Percentiles rank a stretch among this genome's conserved stretches.
Evolutionary conservation across 2,113 vertebrate genomes (phyloP).

Genomic region (Aegotheles bennettii): DNA sequence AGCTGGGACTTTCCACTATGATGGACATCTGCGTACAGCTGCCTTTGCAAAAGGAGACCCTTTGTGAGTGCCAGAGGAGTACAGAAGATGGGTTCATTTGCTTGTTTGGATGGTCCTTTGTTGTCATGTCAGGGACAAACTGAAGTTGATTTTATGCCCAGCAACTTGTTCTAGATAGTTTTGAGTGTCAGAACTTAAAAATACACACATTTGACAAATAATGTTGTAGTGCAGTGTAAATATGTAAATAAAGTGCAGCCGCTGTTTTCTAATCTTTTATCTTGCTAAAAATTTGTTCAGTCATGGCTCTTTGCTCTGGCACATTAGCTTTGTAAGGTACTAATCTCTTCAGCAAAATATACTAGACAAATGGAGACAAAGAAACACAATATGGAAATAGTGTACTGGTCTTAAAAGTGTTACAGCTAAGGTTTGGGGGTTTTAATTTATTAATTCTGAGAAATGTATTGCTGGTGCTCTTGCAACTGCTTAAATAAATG

Average conservation of each 20-base stretch:
- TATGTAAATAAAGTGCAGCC: not conserved
- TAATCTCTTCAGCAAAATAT: not conserved
- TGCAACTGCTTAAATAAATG: constrained; percentile 17
- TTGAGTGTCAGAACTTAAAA: not conserved
- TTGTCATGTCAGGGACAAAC: not conserved
- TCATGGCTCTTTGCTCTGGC: not conserved
- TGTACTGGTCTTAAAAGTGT: not conserved
- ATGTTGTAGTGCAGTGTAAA: not conserved
- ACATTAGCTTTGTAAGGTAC: not conserved
- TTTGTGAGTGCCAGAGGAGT: not conserved
- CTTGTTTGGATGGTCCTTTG: not conserved
- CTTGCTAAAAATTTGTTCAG: not conserved
- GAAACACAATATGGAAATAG: not conserved
- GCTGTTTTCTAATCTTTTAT: not conserved
- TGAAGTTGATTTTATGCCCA: not conserved
- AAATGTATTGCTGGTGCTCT: not conserved
- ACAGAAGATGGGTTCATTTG: not conserved
- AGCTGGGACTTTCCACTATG: not conserved
- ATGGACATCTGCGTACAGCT: not conserved
- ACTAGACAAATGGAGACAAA: not conserved
- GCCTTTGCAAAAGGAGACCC: not conserved
- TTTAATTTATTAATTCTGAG: not conserved
- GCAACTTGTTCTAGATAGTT: not conserved
- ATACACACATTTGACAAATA: not conserved
- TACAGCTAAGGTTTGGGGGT: not conserved